Conservation (phyloP, 2,113 vertebrate species). For the Amblyornis subalaris region DNA sequence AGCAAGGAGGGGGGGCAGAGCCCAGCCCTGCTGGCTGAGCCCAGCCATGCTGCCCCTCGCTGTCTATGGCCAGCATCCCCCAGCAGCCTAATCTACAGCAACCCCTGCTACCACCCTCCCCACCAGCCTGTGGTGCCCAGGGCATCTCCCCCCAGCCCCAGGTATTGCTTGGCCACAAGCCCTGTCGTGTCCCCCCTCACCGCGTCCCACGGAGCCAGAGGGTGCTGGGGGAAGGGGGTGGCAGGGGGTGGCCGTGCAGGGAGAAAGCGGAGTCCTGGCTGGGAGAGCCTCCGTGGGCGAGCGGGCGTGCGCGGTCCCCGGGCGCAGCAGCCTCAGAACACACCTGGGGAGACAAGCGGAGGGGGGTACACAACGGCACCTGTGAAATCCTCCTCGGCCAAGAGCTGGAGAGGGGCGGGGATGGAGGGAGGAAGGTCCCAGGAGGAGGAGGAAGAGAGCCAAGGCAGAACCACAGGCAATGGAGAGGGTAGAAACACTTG, state of each 20-base stretch:
- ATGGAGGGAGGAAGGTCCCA: not conserved
- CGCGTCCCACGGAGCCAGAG: not conserved
- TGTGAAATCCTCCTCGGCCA: slow-evolving; percentile 32
- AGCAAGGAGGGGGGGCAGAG: not conserved
- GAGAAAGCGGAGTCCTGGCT: slow-evolving; percentile 61
- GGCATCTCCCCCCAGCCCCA: not conserved
- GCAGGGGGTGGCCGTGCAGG: slow-evolving; percentile 44
- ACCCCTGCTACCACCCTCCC: not conserved
- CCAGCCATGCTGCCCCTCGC: not conserved
- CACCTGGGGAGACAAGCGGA: slow-evolving; percentile 69
- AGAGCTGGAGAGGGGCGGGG: not conserved
- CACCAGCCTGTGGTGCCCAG: not conserved
- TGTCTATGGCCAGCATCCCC: not conserved
- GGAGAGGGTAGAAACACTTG: not conserved
- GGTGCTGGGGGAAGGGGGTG: slow-evolving; percentile 37
- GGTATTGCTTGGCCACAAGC: not conserved
- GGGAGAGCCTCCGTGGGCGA: slow-evolving; percentile 45
- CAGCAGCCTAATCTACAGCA: slow-evolving; percentile 46
- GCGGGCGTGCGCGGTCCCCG: slow-evolving; percentile 29
- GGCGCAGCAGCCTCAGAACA: slow-evolving; percentile 68
- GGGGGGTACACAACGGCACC: slow-evolving; percentile 32
- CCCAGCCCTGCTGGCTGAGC: not conserved
- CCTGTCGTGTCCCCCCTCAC: not conserved
- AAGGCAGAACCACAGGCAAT: not conserved
- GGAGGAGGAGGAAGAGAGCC: not conserved